phyloP scores from a whole-genome alignment of 2,888 invertebrate genomes.

The Ormyrus labotus region DNA sequence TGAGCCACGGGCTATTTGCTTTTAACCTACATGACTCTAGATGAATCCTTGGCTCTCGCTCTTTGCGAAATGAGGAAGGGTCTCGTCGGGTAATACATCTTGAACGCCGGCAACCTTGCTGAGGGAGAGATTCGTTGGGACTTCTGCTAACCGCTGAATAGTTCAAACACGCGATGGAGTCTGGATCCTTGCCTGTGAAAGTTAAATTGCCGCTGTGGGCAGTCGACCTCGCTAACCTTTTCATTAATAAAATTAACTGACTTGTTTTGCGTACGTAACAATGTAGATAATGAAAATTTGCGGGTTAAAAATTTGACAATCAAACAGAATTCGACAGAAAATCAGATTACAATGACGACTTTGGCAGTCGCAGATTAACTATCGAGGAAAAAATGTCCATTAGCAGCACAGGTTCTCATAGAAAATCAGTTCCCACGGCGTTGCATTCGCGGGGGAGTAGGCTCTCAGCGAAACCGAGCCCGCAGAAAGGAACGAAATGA shows the following conservation, averaged over 20 bases:
- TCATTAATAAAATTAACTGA: neutral
- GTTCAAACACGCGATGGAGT: neutral
- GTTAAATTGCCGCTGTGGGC: neutral
- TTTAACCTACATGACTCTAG: slow-evolving; percentile 59
- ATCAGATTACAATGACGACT: no score
- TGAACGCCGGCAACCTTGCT: slow-evolving; percentile 8
- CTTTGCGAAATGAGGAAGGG: no score
- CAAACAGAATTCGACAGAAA: no score
- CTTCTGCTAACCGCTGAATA: slow-evolving; percentile 14
- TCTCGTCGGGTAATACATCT: slow-evolving; percentile 41
- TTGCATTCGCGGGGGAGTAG: slow-evolving; percentile 1
- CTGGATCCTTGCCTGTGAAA: neutral
- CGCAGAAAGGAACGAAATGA: slow-evolving; percentile 27
- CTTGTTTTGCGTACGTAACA: no score
- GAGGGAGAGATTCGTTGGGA: neutral
- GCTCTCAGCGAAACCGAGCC: neutral
- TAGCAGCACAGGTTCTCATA: no score
- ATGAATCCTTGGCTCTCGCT: neutral
- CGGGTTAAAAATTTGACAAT: no score
- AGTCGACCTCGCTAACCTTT: neutral
- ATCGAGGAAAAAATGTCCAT: no score
- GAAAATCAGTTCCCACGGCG: no score
- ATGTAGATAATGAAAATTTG: no score
- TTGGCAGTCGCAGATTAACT: no score
- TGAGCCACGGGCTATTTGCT: slow-evolving; percentile 67